Evolutionary conservation across 2,888 invertebrate genomes (phyloP).

Genomic region (Lysandra bellargus): DNA sequence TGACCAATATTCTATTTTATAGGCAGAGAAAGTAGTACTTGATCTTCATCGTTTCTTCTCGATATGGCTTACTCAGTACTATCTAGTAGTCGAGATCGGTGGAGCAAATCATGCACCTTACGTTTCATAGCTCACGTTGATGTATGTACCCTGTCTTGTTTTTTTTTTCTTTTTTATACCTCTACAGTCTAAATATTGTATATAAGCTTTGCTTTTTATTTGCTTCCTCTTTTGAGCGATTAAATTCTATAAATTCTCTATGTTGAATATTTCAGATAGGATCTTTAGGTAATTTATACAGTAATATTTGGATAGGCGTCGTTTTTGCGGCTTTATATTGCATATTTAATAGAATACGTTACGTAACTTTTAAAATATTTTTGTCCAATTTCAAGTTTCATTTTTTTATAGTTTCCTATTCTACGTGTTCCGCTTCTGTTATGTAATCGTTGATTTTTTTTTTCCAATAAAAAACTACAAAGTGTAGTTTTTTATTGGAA

Average conservation of each 20-base stretch:
- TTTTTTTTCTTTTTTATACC: conserved; percentile 53
- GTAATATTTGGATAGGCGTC: background rate
- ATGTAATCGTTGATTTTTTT: background rate
- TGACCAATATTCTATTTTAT: conserved; percentile 74
- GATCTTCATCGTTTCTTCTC: conserved; percentile 90
- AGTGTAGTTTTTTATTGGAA: no score
- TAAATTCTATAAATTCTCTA: background rate
- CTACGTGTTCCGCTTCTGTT: background rate
- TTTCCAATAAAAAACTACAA: background rate
- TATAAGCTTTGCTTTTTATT: conserved; percentile 39
- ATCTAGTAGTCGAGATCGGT: conserved; percentile 59
- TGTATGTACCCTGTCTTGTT: conserved; percentile 67
- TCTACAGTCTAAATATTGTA: background rate
- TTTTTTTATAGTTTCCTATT: background rate
- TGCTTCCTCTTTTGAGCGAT: conserved; percentile 4
- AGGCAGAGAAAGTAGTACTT: conserved; percentile 88
- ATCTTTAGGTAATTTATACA: background rate
- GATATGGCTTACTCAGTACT: conserved; percentile 82
- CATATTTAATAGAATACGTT: background rate
- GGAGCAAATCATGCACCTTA: conserved; percentile 66
- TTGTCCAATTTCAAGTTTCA: background rate
- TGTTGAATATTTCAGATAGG: background rate
- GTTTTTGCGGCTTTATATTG: background rate
- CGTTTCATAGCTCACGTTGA: conserved; percentile 64
- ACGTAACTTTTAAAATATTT: background rate